phyloP scores from a whole-genome alignment of 1,140 invertebrate genomes.

The Globodera rostochiensis region DNA sequence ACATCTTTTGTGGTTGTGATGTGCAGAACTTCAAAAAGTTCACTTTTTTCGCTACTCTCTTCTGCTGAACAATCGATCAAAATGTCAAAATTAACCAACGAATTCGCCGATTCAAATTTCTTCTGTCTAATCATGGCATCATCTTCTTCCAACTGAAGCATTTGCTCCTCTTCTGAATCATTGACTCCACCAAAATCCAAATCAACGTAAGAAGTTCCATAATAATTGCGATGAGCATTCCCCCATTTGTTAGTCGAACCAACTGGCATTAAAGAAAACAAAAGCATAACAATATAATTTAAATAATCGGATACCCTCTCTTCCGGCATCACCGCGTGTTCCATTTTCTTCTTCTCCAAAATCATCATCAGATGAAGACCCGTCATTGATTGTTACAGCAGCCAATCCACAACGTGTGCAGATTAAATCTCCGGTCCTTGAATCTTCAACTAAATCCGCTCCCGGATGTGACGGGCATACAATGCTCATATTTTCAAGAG shows the following conservation, averaged over 20 bases:
- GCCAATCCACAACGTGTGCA: conserved; percentile 98
- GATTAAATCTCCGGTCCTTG: conserved; percentile 96
- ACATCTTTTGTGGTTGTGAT: conserved; percentile 5
- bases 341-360: not conserved
- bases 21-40: conserved; percentile 15
- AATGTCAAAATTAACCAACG: conserved; percentile 30
- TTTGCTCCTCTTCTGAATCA: conserved; percentile 48
- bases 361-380: too few species aligned
- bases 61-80: conserved; percentile 5
- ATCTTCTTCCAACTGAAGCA: conserved; percentile 49
- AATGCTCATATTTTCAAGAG: conserved; percentile 12
- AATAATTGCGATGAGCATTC: conserved; percentile 32
- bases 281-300: conserved; percentile 28
- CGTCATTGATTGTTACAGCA: conserved; percentile 71
- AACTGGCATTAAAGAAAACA: conserved; percentile 18
- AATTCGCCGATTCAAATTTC: conserved; percentile 37
- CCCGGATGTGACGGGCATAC: conserved; percentile 79
- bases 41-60: conserved; percentile 9
- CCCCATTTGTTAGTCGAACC: conserved; percentile 44
- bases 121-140: conserved; percentile 38
- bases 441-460: conserved; percentile 92
- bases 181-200: conserved; percentile 41
- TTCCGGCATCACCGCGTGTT: not conserved
- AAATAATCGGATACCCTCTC: not conserved
- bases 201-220: conserved; percentile 50